A percentile compares a stretch with the other conserved stretches of the same genome.
Conservation (phyloP, 2,797 vertebrate genomes). For the Aphelocoma californica region DNA sequence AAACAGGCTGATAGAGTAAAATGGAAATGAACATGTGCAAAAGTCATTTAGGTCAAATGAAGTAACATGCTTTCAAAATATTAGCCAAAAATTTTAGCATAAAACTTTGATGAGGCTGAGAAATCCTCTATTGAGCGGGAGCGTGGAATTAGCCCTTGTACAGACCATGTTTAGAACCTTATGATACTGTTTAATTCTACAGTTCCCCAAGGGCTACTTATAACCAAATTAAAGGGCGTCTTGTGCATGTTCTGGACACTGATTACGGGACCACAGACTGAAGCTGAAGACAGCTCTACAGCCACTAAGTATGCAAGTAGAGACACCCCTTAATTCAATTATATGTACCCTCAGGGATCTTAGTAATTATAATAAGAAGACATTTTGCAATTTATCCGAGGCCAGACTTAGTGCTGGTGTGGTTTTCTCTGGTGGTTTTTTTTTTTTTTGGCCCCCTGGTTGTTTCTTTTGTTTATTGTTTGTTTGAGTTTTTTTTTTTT, state of each 20-base stretch:
- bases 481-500: too few relatives aligned
- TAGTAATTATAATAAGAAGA: constrained; percentile 26
- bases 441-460: too few relatives aligned
- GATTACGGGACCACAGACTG: constrained; percentile 56
- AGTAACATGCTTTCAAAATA: constrained; percentile 68
- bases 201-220: constrained; percentile 58
- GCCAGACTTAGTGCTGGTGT: background rate
- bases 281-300: constrained; percentile 56
- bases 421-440: background rate
- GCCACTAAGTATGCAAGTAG: constrained; percentile 56
- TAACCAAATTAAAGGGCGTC: constrained; percentile 55
- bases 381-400: constrained; percentile 37
- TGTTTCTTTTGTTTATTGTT: background rate
- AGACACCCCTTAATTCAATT: constrained; percentile 65
- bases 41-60: constrained; percentile 67
- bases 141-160: constrained; percentile 3
- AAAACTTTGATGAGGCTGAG: constrained; percentile 67
- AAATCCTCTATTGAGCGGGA: constrained; percentile 10
- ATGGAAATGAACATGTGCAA: constrained; percentile 65
- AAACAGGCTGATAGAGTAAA: constrained; percentile 60
- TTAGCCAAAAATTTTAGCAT: constrained; percentile 65
- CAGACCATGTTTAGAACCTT: constrained; percentile 55
- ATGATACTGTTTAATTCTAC: constrained; percentile 60
- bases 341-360: constrained; percentile 42
- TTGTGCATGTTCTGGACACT: constrained; percentile 60